Percentiles rank a stretch among this genome's conserved stretches.
These are phyloP conservation scores for Hirundo rustica DNA, from an alignment of 2,797 vertebrate species.

Conservation along the genomic window DNA sequence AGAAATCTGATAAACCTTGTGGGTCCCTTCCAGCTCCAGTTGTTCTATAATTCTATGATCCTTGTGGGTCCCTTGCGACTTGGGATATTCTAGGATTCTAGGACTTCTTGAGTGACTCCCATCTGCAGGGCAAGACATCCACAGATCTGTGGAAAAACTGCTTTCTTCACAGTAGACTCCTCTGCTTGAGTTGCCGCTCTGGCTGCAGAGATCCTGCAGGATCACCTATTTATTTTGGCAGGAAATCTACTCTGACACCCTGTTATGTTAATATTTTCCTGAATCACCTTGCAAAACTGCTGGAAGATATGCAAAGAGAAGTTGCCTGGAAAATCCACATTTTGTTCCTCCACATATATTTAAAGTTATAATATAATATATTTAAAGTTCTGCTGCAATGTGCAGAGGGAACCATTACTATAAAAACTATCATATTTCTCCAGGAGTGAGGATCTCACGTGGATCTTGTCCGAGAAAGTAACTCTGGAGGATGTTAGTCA, in stretches of 20 bases:
- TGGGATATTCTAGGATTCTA: background rate
- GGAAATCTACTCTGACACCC: background rate
- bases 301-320: background rate
- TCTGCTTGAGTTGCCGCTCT: background rate
- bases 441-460: background rate
- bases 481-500: background rate
- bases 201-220: background rate
- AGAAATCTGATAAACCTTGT: background rate
- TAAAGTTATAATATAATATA: background rate
- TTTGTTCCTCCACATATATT: background rate
- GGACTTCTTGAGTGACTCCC: background rate
- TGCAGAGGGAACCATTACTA: background rate
- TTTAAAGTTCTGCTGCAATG: background rate
- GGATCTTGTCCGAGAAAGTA: background rate
- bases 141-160: background rate
- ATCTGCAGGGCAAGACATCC: background rate
- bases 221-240: background rate
- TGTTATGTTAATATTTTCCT: background rate
- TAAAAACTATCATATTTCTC: background rate
- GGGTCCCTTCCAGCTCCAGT: background rate
- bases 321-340: background rate
- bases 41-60: background rate
- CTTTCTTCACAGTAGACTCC: background rate
- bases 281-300: background rate
- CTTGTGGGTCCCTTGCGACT: no score